Evolutionary conservation across 2,888 invertebrate species (phyloP), one percentile per base, ranked within the genome.

Genomic region (Augochlorella aurata): DNA sequence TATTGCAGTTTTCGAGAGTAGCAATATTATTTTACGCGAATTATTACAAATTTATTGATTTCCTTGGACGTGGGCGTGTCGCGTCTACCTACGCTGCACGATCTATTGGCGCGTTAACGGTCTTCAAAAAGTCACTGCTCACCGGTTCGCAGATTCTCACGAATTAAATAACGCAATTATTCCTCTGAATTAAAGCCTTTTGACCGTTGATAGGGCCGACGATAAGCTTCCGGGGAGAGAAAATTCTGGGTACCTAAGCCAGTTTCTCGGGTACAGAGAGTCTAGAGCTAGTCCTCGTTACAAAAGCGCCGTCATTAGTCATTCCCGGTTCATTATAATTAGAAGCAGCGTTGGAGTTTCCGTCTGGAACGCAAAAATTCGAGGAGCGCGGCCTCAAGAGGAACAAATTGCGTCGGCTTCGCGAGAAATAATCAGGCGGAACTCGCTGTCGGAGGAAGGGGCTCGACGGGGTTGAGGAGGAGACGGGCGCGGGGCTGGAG

Each of bases 371-470:
- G 52, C 21, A 49, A 66, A 75, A 70, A 49, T 65, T 45, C 74
- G 68, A 69, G 74, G 21, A 38, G 45, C 38, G 21, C 68, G 24
- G 24, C 75, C 29, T 69, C 49, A 69, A 69, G 70, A 24, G 76
- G 24, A 70, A 70, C 38, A 71, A 76, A 76, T 70, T 70, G 70
- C 65, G 50, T 70, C 24, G 45, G 21, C 49, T 24, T n/a, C 24
- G 58, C 58, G 47, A 50, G 47, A 71, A 81, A 75, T 81, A 67
- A 82, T 81, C 74, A 75, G 81, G 21, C 52, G 44, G 61, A 61
- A 61, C 61, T 44, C 24, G 54, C 29, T 16, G 16, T 16, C 12
- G 16, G 18, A 18, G 29, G 29, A 16, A 8, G 18, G 8, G 24
- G 54, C 4, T 12, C 10, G 21, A 21, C 3, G 16, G 49, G 12